A percentile compares a stretch with the other conserved stretches of the same genome.
Conservation (phyloP, 1,140 invertebrate species). For the Nymphalis io region DNA sequence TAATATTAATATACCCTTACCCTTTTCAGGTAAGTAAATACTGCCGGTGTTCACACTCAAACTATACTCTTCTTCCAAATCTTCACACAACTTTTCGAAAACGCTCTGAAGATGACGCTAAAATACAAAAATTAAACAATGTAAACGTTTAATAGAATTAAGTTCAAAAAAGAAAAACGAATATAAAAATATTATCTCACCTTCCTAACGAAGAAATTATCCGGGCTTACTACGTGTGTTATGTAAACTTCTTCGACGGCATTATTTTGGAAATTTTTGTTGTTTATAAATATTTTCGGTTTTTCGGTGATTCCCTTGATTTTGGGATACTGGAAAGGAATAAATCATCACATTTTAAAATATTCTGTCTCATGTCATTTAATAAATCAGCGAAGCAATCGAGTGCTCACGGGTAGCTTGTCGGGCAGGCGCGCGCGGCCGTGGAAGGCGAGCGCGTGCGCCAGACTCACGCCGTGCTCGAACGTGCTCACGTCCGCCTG, state of each 20-base stretch:
- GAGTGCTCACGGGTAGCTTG: conserved; percentile 42
- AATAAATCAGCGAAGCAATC: neutral
- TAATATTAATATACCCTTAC: conserved; percentile 42
- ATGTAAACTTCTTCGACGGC: conserved; percentile 61
- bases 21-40: conserved; percentile 67
- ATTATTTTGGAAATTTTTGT: conserved; percentile 56
- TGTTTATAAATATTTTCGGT: conserved; percentile 55
- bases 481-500: conserved; percentile 56
- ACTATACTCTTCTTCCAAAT: conserved; percentile 64
- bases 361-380: neutral
- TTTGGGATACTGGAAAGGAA: conserved; percentile 58
- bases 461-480: conserved; percentile 62
- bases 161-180: conserved; percentile 9
- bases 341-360: conserved; percentile 12
- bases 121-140: conserved; percentile 16
- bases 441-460: conserved; percentile 68
- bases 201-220: conserved; percentile 71
- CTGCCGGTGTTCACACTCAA: conserved; percentile 43
- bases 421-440: conserved; percentile 54
- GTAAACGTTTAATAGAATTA: conserved; percentile 14
- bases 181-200: conserved; percentile 42
- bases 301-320: conserved; percentile 49
- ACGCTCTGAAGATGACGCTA: conserved; percentile 55
- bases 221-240: conserved; percentile 61
- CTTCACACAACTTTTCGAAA: conserved; percentile 62